Base-by-base conservation (phyloP, 2,888 invertebrate species). In the Scaptomyza flava region DNA sequence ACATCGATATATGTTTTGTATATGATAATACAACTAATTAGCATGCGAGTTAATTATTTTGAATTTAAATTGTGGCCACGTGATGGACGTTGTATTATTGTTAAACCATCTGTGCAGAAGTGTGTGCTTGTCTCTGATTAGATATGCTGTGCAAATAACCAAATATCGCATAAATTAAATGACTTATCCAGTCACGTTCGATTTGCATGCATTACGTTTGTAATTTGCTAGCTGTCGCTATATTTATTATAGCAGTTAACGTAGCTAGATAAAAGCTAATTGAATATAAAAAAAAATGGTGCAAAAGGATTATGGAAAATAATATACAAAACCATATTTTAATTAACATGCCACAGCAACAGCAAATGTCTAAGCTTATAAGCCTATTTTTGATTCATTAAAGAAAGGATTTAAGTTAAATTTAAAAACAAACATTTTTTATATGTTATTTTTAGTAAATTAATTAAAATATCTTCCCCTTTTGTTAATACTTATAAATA, bases 1-100 rank as follows among this genome's bases (percentile, higher is more conserved):
- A 38, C 7, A 7, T 14, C 27, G 27, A 2, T 9, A 17, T 9
- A 5, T 64, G 68, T 61, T 56, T 42, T 69, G 64, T 60, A 72
- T 72, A 1, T 81, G 74, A 79, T 79, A 88, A 79, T 81, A 59
- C 68, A 72, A 70, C 79, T 84, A 88, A 84, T 84, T 87, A 86
- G 87, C 79, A 88, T 81, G 70, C 54, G 62, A 88, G 84, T 86
- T 88, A 79, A 84, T 84, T 88, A 88, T 88, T 86, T 84, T 54
- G 34, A 66, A 75, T 82, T 79, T 59, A 66, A 65, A 72, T 67
- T 69, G 69, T 52, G 45, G 45, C 66, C 70, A 72, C 67, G 71
- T 66, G 6, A 36, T 52, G 69, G 36, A 33, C 65, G 73, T 76
- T 78, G 59, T 68, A 77, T 64, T 69, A 63, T 79, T 68, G 66